Evolutionary conservation across 2,888 invertebrate genomes (phyloP).

Genomic region (Apotomis betuletana): DNA sequence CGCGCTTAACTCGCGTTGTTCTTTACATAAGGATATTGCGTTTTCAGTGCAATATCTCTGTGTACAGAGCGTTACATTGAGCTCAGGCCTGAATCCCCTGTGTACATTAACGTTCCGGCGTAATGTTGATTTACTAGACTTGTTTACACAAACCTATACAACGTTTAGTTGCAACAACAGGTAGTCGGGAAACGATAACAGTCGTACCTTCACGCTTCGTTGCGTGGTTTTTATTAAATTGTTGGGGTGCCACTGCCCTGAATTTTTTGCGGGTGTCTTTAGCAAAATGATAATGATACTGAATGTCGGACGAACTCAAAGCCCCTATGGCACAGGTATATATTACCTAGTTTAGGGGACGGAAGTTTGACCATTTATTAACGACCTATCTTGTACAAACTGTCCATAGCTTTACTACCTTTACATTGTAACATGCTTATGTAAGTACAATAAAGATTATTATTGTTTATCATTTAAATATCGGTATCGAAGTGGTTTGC

Average conservation of each 20-base stretch:
- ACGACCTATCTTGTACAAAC: too few relatives aligned
- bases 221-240: not conserved
- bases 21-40: not conserved
- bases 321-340: too few relatives aligned
- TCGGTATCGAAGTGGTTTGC: too few relatives aligned
- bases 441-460: too few relatives aligned
- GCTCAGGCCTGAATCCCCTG: not conserved
- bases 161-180: conserved; percentile 35
- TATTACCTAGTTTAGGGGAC: too few relatives aligned
- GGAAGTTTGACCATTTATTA: too few relatives aligned
- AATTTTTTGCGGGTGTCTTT: not conserved
- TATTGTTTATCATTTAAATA: too few relatives aligned
- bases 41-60: not conserved
- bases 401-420: too few relatives aligned
- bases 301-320: too few relatives aligned
- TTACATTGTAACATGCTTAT: too few relatives aligned
- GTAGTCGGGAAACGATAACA: conserved; percentile 26
- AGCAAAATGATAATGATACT: too few relatives aligned
- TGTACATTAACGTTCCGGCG: conserved; percentile 17
- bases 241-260: not conserved
- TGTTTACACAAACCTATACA: conserved; percentile 35
- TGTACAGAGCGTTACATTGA: conserved; percentile 4
- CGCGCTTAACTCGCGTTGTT: not conserved
- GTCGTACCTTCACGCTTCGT: not conserved
- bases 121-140: conserved; percentile 36